Evolutionary conservation across 2,797 vertebrate genomes (phyloP), one percentile per base, ranked within the genome.

Genomic region (Poeciliopsis paucimaculata): DNA sequence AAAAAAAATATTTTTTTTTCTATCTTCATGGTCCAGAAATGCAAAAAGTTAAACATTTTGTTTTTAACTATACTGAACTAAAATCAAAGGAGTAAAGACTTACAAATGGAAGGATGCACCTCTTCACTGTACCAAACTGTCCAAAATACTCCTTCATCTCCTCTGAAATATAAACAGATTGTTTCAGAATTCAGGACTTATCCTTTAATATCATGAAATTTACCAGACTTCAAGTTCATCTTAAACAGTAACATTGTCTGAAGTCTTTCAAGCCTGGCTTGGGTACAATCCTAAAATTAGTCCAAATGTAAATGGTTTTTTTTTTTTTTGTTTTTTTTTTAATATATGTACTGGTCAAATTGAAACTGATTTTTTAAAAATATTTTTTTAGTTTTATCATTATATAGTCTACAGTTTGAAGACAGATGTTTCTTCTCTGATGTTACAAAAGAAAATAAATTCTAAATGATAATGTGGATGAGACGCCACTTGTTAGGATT

Each of bases 81-180:
- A 66, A 39, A 20, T 34, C 36, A 66, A 66, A 41, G 18, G 64
- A 68, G 64, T 13, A 5, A 41, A 26, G 93, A 98, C 98, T 99
- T 91, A 99, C 98, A 88, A 98, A 97, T 0, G 96, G 96, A 77
- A 99, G 46, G 0, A 82, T 70, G 74, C 97, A 98, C 77, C 82
- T 97, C 91, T 87, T 96, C 15, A 99, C 87, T 0, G 81, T 8
- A 0, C 98, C 98, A 89, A 98, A 99, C 89, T 98, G 97, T 3
- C 87, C 90, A 73, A 99, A 99, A 83, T 99, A 97, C 39, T 97
- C 94, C 92, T 72, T 96, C 80, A 99, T 43, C 84, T 98, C 97
- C 92, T 87, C 98, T 99, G 94, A 1, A 93, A 87, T 74, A 82
- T 26, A 68, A 64, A 70, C 47, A 72, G 47, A 55, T 9, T 20